Percentiles rank a stretch among this genome's conserved stretches.
Conservation (phyloP, 2,113 vertebrate species). For the Hypanus sabinus region DNA sequence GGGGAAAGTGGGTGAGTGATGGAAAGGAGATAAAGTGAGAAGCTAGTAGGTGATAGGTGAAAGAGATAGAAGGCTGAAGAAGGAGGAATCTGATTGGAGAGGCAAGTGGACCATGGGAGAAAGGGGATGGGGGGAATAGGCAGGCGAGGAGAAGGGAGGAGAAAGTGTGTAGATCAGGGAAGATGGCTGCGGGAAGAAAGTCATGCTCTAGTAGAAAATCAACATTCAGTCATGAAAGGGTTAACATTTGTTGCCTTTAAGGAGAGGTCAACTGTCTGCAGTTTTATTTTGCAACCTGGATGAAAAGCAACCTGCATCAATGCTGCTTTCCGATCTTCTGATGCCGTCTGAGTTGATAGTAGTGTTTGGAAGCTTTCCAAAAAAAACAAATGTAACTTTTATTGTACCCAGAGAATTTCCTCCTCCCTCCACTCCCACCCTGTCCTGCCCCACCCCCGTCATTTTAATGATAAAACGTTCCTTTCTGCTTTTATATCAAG, state of each 20-base stretch:
- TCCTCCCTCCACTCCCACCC: background rate
- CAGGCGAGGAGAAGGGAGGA: too few species aligned
- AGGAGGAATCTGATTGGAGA: too few species aligned
- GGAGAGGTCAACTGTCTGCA: background rate
- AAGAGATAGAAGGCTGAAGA: too few species aligned
- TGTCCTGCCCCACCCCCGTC: too few species aligned
- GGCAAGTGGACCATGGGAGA: too few species aligned
- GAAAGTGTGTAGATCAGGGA: too few species aligned
- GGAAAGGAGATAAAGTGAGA: too few species aligned
- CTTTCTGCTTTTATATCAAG: slow-evolving; percentile 16
- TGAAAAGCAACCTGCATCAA: background rate
- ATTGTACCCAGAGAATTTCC: background rate
- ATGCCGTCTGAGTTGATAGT: slow-evolving; percentile 11
- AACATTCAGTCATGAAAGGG: background rate
- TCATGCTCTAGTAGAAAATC: background rate
- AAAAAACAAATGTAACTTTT: background rate
- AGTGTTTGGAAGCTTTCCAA: slow-evolving; percentile 1
- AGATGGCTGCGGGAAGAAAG: background rate
- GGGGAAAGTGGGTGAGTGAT: too few species aligned
- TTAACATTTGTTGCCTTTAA: background rate
- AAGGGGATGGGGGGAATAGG: too few species aligned
- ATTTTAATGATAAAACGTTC: background rate
- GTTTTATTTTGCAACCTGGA: background rate
- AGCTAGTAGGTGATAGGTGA: too few species aligned
- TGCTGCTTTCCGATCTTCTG: background rate